Evolutionary conservation across 2,888 invertebrate species (phyloP).

Genomic region (Hesperia comma): DNA sequence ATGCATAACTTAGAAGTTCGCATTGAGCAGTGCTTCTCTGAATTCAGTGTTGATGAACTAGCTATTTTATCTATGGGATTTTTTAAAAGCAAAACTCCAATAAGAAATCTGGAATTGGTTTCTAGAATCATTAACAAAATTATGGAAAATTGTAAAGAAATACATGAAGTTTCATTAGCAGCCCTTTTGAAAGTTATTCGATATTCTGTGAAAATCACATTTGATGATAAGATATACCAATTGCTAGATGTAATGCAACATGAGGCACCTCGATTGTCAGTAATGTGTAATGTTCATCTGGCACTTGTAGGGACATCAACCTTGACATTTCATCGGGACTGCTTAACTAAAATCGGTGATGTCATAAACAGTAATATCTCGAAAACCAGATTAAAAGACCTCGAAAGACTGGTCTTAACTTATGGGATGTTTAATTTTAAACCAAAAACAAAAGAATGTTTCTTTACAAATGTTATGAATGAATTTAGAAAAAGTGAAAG

Average conservation of each 20-base stretch:
- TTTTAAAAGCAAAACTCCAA: constrained; percentile 88
- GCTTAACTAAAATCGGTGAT: constrained; percentile 74
- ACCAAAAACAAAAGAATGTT: constrained; percentile 70
- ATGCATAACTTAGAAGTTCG: constrained; percentile 87
- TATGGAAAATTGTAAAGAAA: constrained; percentile 72
- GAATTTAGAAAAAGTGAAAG: constrained; percentile 82
- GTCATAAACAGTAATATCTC: constrained; percentile 77
- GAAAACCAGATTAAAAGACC: constrained; percentile 87
- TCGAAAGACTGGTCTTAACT: constrained; percentile 87
- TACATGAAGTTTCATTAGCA: constrained; percentile 87
- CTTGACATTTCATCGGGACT: constrained; percentile 64
- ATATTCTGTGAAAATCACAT: constrained; percentile 78
- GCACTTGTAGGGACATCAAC: constrained; percentile 84
- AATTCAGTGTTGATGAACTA: constrained; percentile 86
- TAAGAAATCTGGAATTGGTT: constrained; percentile 80
- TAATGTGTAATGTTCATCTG: constrained; percentile 86
- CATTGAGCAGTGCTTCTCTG: constrained; percentile 76
- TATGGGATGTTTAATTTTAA: constrained; percentile 85
- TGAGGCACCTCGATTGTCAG: constrained; percentile 84
- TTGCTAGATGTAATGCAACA: constrained; percentile 81
- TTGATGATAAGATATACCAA: constrained; percentile 72
- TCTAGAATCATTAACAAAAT: constrained; percentile 79
- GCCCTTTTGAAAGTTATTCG: constrained; percentile 86
- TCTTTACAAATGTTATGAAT: constrained; percentile 67
- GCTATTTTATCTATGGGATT: constrained; percentile 90